Evolutionary conservation across 2,797 vertebrate genomes (phyloP).

Genomic region (Pipistrellus nathusii): DNA sequence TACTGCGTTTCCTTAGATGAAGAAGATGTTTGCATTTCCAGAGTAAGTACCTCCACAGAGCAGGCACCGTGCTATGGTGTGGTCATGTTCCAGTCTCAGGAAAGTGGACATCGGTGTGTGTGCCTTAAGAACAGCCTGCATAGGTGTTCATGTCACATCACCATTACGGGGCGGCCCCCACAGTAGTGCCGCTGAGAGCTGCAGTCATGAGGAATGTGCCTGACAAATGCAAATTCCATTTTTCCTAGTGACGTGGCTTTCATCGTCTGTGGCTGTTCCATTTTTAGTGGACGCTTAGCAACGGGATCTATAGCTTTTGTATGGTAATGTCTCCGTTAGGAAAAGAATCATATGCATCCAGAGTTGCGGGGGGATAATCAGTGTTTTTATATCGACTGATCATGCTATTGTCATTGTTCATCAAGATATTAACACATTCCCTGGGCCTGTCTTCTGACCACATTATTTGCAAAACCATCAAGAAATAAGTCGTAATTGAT

Average conservation of each 20-base stretch:
- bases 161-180: conserved; percentile 5
- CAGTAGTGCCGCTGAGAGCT: not conserved
- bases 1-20: not conserved
- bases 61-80: not conserved
- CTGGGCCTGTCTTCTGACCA: conserved; percentile 81
- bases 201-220: not conserved
- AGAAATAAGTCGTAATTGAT: conserved; percentile 84
- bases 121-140: conserved; percentile 27
- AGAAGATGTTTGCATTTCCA: conserved; percentile 8
- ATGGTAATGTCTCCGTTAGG: conserved; percentile 76
- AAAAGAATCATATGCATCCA: conserved; percentile 79
- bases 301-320: conserved; percentile 78
- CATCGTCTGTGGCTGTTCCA: conserved; percentile 72
- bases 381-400: conserved; percentile 80
- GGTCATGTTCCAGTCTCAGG: not conserved
- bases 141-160: not conserved
- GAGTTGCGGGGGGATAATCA: conserved; percentile 69
- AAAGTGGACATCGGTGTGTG: not conserved
- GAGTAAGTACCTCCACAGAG: not conserved
- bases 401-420: conserved; percentile 80
- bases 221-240: conserved; percentile 66
- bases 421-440: conserved; percentile 81
- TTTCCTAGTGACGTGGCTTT: conserved; percentile 71
- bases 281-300: conserved; percentile 84
- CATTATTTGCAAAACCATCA: conserved; percentile 85